These are phyloP conservation scores for Esox lucius DNA, from an alignment of 2,797 vertebrate species.

Conservation along the genomic window DNA sequence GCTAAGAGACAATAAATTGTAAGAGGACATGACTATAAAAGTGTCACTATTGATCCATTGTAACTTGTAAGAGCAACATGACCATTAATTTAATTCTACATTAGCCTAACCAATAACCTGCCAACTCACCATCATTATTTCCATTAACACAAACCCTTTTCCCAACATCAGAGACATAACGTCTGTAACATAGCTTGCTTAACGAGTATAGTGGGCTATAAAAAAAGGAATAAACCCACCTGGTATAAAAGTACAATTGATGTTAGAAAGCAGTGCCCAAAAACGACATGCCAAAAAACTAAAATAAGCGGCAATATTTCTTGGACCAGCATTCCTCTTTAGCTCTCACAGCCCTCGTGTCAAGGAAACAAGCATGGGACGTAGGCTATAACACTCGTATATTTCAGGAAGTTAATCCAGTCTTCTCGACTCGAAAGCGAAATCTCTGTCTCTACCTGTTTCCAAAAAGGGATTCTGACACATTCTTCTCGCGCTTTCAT, in stretches of 20 bases:
- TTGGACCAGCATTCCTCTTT: conserved; percentile 56
- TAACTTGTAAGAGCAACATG: neutral
- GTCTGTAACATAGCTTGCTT: neutral
- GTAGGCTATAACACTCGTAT: conserved; percentile 34
- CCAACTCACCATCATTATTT: neutral
- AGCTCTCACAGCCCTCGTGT: conserved; percentile 40
- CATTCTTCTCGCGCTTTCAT: conserved; percentile 46
- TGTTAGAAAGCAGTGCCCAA: conserved; percentile 76
- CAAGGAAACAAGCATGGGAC: conserved; percentile 35
- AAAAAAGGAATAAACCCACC: conserved; percentile 64
- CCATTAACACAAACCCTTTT: neutral
- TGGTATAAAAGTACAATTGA: conserved; percentile 77
- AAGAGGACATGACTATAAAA: neutral
- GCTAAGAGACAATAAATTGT: neutral
- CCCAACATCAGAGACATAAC: neutral
- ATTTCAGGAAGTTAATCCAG: conserved; percentile 44
- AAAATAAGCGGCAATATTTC: conserved; percentile 40
- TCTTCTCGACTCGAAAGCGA: conserved; percentile 38
- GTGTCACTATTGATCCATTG: neutral
- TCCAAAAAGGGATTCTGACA: conserved; percentile 36
- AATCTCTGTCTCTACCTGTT: conserved; percentile 31
- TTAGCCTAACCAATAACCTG: neutral
- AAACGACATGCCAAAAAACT: conserved; percentile 70
- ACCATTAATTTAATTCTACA: neutral
- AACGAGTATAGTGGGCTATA: neutral